phyloP scores from a whole-genome alignment of 2,888 invertebrate species.

The Chymomyza amoena region DNA sequence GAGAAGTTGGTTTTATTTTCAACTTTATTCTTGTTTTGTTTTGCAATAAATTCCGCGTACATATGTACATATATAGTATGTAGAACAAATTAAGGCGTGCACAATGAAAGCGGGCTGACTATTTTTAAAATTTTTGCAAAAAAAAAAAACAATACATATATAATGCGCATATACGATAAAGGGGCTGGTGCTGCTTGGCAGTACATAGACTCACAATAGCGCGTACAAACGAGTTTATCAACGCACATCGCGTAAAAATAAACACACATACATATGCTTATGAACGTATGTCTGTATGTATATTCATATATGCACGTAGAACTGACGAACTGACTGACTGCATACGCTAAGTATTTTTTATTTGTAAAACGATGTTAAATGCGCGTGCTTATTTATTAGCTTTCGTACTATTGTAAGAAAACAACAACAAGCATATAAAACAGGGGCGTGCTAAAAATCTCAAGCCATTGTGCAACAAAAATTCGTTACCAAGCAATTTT shows the following conservation, averaged over 20 bases:
- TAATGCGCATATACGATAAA: neutral
- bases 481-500: no score
- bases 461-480: no score
- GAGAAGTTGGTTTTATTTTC: neutral
- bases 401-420: neutral
- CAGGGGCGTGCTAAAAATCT: no score
- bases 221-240: neutral
- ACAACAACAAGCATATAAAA: neutral
- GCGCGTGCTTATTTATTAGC: neutral
- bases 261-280: neutral
- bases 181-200: neutral
- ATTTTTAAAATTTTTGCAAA: constrained; percentile 60
- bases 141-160: constrained; percentile 32
- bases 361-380: neutral
- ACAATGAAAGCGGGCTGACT: constrained; percentile 42
- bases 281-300: neutral
- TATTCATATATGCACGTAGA: neutral
- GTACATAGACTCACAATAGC: neutral
- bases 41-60: constrained; percentile 1
- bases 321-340: neutral
- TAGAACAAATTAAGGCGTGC: neutral
- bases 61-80: neutral
- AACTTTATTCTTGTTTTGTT: constrained; percentile 43
- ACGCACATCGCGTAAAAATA: neutral
- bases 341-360: constrained; percentile 4